Conservation (phyloP, 2,888 invertebrate genomes). For the Pseudococcus viburni region DNA sequence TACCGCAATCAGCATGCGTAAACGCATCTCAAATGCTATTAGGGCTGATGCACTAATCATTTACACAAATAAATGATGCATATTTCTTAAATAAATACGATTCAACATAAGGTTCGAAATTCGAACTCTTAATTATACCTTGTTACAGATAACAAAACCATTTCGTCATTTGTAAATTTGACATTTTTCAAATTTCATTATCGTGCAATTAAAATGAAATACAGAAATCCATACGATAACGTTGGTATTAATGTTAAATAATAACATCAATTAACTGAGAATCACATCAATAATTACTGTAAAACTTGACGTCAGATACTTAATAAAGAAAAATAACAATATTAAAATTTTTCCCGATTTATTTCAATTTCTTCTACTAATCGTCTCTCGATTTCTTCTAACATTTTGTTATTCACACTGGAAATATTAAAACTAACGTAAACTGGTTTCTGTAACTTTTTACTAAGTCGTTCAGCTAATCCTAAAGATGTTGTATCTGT, state of each 20-base stretch:
- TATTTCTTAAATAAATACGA: neutral
- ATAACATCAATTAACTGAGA: neutral
- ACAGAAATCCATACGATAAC: neutral
- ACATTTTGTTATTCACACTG: slow-evolving; percentile 34
- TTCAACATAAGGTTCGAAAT: neutral
- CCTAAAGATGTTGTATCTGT: slow-evolving; percentile 39
- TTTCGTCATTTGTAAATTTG: neutral
- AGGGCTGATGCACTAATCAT: neutral
- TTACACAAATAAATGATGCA: neutral
- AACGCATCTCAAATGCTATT: too few species aligned
- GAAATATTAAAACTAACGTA: slow-evolving; percentile 56
- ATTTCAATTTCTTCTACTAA: slow-evolving; percentile 60
- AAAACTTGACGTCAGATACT: too few species aligned
- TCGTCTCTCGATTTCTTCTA: slow-evolving; percentile 56
- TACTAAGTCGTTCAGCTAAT: slow-evolving; percentile 55
- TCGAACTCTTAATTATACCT: neutral
- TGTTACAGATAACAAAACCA: neutral
- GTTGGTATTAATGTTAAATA: neutral
- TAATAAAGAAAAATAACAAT: neutral
- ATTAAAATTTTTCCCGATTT: slow-evolving; percentile 55
- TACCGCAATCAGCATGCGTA: too few species aligned
- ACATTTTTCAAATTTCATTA: neutral
- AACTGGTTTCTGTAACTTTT: slow-evolving; percentile 58
- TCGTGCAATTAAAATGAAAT: neutral
- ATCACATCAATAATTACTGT: neutral